Conservation (phyloP, 2,113 vertebrate species). For the Gallinago media region DNA sequence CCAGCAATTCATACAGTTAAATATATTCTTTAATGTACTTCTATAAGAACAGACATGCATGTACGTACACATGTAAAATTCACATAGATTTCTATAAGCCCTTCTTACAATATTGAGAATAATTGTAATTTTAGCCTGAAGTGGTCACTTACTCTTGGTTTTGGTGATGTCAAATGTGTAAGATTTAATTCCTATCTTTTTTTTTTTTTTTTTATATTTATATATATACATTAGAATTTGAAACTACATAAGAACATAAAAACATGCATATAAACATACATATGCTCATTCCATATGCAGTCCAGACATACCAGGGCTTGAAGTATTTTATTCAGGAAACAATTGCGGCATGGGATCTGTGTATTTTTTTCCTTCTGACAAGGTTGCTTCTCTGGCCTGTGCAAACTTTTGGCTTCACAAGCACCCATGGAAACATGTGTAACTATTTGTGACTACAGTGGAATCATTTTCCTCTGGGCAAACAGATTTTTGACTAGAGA, state of each 20-base stretch:
- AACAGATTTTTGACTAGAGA: conserved; percentile 42
- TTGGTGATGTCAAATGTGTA: background rate
- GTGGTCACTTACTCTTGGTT: background rate
- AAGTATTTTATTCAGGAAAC: conserved; percentile 40
- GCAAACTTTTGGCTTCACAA: conserved; percentile 25
- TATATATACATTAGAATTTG: background rate
- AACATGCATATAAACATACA: background rate
- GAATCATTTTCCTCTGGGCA: conserved; percentile 52
- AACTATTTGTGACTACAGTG: conserved; percentile 41
- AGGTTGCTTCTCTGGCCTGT: background rate
- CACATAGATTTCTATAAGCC: background rate
- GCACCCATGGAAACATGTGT: conserved; percentile 18
- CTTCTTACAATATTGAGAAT: background rate
- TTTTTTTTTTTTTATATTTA: background rate
- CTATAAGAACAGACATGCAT: background rate
- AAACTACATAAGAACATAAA: background rate
- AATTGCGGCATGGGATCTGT: conserved; percentile 33
- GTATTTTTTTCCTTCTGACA: conserved; percentile 26
- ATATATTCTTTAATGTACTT: background rate
- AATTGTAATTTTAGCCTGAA: background rate
- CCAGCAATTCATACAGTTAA: background rate
- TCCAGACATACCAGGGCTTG: conserved; percentile 19
- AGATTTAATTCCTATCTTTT: background rate
- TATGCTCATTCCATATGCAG: conserved; percentile 38
- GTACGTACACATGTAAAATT: background rate